Evolutionary conservation across 2,888 invertebrate species (phyloP).

Genomic region (Ceramica pisi): DNA sequence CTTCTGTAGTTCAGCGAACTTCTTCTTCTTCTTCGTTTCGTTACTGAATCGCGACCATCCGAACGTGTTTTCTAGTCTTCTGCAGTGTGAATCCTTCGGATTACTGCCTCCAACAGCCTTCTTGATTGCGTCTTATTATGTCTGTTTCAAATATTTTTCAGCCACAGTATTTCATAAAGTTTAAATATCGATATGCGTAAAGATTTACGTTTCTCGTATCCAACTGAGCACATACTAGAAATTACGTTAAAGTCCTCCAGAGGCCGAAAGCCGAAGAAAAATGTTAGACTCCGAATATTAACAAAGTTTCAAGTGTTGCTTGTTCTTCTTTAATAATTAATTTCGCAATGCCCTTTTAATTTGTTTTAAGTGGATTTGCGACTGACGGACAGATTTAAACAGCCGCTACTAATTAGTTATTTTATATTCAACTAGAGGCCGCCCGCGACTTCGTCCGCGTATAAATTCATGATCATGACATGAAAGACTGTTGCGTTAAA

Average conservation of each 20-base stretch:
- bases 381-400: slow-evolving; percentile 4
- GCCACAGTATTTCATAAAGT: background rate
- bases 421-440: background rate
- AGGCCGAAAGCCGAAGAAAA: background rate
- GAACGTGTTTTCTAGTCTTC: background rate
- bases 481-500: slow-evolving; percentile 2
- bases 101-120: background rate
- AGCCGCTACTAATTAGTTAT: slow-evolving; percentile 9
- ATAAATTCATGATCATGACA: too few species aligned
- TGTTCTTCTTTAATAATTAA: slow-evolving; percentile 10
- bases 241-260: background rate
- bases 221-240: background rate
- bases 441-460: too few species aligned
- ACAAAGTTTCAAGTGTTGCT: slow-evolving; percentile 9
- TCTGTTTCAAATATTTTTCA: background rate
- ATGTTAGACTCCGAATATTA: background rate
- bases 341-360: slow-evolving; percentile 18
- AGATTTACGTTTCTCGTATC: background rate
- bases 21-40: background rate
- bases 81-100: too few species aligned
- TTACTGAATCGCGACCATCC: background rate
- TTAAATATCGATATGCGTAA: background rate
- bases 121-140: background rate
- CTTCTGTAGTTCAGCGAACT: background rate
- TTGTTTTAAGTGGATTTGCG: slow-evolving; percentile 15